Conservation (phyloP, 2,888 invertebrate species). For the Oligia fasciuncula region DNA sequence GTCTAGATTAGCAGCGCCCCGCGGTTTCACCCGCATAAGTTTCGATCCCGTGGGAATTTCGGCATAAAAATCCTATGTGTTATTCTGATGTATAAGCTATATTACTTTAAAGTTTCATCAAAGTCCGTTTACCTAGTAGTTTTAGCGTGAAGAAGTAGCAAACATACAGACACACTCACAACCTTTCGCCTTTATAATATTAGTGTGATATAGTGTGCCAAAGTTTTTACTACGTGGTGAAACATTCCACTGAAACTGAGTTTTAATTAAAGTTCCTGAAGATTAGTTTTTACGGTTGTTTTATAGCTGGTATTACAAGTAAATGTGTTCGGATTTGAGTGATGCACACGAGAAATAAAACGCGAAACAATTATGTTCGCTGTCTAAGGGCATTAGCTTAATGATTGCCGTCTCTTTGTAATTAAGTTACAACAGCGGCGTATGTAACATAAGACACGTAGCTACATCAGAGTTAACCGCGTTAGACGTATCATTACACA, state of each 20-base stretch:
- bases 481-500: constrained; percentile 72
- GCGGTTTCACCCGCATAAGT: too few relatives aligned
- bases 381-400: constrained; percentile 75
- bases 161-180: too few relatives aligned
- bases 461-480: constrained; percentile 68
- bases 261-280: constrained; percentile 43
- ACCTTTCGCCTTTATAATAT: too few relatives aligned
- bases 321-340: constrained; percentile 48
- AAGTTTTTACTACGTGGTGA: constrained; percentile 5
- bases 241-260: constrained; percentile 11
- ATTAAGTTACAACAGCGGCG: constrained; percentile 72
- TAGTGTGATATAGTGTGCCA: background rate
- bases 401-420: constrained; percentile 78
- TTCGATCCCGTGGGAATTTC: too few relatives aligned
- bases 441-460: constrained; percentile 70
- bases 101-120: too few relatives aligned
- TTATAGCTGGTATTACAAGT: constrained; percentile 44
- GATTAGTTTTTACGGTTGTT: constrained; percentile 34
- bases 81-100: too few relatives aligned
- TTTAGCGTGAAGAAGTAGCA: too few relatives aligned
- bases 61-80: too few relatives aligned
- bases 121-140: too few relatives aligned
- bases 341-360: constrained; percentile 72
- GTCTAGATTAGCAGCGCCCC: background rate
- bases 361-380: constrained; percentile 76